Evolutionary conservation across 2,888 invertebrate species (phyloP).

Genomic region (Parthenolecanium corni): DNA sequence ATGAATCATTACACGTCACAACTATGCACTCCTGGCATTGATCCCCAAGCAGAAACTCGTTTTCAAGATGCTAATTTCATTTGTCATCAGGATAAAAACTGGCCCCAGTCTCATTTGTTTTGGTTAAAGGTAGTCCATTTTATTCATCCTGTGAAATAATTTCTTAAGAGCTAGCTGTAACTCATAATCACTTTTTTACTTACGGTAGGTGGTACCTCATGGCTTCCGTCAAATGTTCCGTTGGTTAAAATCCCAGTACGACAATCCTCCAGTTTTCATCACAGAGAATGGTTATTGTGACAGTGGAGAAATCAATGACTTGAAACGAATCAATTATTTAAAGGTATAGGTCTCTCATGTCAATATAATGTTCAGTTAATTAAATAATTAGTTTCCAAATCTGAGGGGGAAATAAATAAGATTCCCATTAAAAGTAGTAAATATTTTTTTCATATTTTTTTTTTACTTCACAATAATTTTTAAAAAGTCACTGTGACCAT

Average conservation of each 20-base stretch:
- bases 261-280: slow-evolving; percentile 35
- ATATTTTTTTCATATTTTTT: neutral
- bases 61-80: slow-evolving; percentile 34
- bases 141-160: too few relatives aligned
- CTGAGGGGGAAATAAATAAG: neutral
- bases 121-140: slow-evolving; percentile 43
- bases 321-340: slow-evolving; percentile 29
- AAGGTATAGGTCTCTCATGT: slow-evolving; percentile 37
- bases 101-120: slow-evolving; percentile 43
- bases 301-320: slow-evolving; percentile 36
- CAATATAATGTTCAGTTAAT: neutral
- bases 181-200: too few relatives aligned
- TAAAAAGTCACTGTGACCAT: too few relatives aligned
- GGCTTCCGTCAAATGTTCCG: slow-evolving; percentile 41
- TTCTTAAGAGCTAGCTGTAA: too few relatives aligned
- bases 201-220: slow-evolving; percentile 40
- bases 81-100: slow-evolving; percentile 39
- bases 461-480: too few relatives aligned
- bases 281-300: slow-evolving; percentile 41
- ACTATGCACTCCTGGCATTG: slow-evolving; percentile 36
- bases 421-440: slow-evolving; percentile 1
- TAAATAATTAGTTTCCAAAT: too few relatives aligned
- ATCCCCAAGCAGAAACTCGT: slow-evolving; percentile 21
- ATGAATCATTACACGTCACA: slow-evolving; percentile 59
- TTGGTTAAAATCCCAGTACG: slow-evolving; percentile 39